These are phyloP conservation scores for Pseudochirops cupreus DNA, from an alignment of 2,797 vertebrate species.

Conservation along the genomic window DNA sequence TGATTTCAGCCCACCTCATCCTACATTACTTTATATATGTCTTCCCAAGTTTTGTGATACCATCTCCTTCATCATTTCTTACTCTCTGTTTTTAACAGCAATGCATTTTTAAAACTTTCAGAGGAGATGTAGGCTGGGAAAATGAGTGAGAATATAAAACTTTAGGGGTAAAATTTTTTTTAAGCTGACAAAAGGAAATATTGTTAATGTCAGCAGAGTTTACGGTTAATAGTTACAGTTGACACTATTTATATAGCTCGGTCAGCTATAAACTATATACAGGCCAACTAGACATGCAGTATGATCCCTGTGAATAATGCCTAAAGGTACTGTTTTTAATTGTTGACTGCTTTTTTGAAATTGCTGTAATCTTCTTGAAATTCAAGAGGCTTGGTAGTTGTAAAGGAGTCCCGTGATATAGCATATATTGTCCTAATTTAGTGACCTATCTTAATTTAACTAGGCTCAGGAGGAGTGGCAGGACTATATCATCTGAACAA, in stretches of 20 bases:
- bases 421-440: not conserved
- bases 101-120: not conserved
- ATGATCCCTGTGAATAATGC: not conserved
- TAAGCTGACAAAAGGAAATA: not conserved
- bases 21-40: not conserved
- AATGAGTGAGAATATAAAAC: not conserved
- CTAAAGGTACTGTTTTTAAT: not conserved
- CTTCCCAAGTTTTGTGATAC: not conserved
- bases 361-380: not conserved
- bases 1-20: not conserved
- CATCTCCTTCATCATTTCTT: not conserved
- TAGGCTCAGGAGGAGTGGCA: not conserved
- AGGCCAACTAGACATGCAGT: not conserved
- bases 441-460: not conserved
- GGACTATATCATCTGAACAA: not conserved
- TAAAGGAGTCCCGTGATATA: not conserved
- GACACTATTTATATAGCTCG: not conserved
- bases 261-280: not conserved
- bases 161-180: not conserved
- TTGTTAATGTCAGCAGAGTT: not conserved
- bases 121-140: not conserved
- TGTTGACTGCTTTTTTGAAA: not conserved
- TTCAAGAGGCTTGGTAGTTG: not conserved
- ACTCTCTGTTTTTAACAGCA: not conserved
- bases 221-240: not conserved